These are phyloP conservation scores for Columba livia DNA, from an alignment of 2,113 vertebrate genomes.

Conservation along the genomic window DNA sequence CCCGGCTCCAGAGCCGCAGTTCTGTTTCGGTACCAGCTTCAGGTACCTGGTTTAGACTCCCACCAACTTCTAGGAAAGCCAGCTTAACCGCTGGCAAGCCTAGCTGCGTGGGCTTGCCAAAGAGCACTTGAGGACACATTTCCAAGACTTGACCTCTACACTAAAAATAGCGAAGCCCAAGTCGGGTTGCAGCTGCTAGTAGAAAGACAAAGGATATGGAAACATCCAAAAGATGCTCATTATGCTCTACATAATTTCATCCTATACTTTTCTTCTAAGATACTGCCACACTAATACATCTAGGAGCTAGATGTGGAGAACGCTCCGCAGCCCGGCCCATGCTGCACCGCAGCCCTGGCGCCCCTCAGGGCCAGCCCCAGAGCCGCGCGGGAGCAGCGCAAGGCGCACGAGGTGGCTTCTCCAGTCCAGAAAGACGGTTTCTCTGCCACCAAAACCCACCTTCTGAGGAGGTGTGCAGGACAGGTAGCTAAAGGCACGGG, in stretches of 20 bases:
- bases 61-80: slow-evolving; percentile 18
- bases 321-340: neutral
- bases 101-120: neutral
- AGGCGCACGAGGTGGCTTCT: neutral
- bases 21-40: neutral
- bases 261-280: neutral
- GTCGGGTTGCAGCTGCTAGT: neutral
- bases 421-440: neutral
- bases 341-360: neutral
- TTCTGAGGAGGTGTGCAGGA: neutral
- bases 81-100: neutral
- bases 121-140: slow-evolving; percentile 27
- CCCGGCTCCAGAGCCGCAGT: neutral
- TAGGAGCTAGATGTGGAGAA: neutral
- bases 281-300: too few relatives aligned
- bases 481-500: neutral
- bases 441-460: neutral
- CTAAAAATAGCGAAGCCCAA: slow-evolving; percentile 17
- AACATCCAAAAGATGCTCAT: neutral
- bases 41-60: neutral
- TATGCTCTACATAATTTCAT: neutral
- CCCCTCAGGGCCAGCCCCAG: neutral
- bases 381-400: neutral
- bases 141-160: neutral
- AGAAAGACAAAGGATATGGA: slow-evolving; percentile 24